phyloP scores from a whole-genome alignment of 2,113 vertebrate genomes.

The Solea senegalensis region DNA sequence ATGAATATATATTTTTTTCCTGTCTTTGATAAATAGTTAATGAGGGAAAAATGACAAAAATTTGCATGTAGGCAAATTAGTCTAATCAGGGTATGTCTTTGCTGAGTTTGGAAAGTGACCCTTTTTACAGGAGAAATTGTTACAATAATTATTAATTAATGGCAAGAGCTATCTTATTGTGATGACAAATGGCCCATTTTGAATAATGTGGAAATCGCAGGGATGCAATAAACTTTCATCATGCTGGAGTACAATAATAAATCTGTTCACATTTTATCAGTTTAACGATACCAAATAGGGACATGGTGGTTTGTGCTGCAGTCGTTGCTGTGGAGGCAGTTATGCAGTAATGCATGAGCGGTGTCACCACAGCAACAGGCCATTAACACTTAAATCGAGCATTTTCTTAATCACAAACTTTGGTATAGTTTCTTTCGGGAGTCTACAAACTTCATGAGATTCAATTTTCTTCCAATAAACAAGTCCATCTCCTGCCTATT shows the following conservation, averaged over 20 bases:
- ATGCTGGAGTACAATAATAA: constrained; percentile 80
- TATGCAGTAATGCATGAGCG: constrained; percentile 59
- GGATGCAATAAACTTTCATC: constrained; percentile 94
- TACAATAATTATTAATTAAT: constrained; percentile 88
- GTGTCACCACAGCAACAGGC: constrained; percentile 50
- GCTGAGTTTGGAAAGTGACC: constrained; percentile 93
- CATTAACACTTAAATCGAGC: constrained; percentile 68
- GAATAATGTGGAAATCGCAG: constrained; percentile 90
- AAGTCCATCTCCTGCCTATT: constrained; percentile 52
- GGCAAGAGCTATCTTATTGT: constrained; percentile 80
- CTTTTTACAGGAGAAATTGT: constrained; percentile 86
- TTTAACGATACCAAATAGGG: constrained; percentile 93
- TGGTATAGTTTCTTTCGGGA: constrained; percentile 61
- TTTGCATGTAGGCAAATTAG: constrained; percentile 98
- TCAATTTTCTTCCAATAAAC: constrained; percentile 61
- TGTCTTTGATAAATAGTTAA: constrained; percentile 96
- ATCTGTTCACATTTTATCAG: constrained; percentile 89
- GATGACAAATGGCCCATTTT: constrained; percentile 86
- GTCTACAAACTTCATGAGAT: constrained; percentile 54
- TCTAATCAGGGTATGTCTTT: constrained; percentile 92
- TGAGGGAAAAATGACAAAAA: constrained; percentile 97
- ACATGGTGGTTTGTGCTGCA: constrained; percentile 74
- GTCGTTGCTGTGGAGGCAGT: constrained; percentile 80
- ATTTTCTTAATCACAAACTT: constrained; percentile 75
- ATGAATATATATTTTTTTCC: constrained; percentile 90